Base-by-base conservation (phyloP, 2,888 invertebrate species). In the Pristionchus mayeri region DNA sequence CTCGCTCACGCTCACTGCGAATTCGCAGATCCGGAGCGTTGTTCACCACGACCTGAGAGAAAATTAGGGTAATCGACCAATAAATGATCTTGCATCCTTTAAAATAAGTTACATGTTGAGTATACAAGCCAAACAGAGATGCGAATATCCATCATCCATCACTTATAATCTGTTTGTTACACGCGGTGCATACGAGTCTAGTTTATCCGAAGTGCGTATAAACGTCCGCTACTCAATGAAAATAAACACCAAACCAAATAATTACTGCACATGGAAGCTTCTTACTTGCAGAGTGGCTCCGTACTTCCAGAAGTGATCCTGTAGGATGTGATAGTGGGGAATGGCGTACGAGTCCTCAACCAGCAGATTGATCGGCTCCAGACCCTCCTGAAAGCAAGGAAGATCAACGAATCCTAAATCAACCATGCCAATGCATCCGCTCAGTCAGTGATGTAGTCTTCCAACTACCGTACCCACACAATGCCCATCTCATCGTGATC, bases 231-330 rank as follows among this genome's bases (percentile, higher is more conserved):
- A 16, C 11, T 18, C 11, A 18, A 4, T 16, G 27, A 34, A 67
- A 67, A 9, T 11, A 16, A n/a, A 44, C 13, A 44, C 6, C 13
- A 6, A 44, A 44, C 11, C 16, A 4, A 67, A 34, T 67, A 9
- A 44, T 13, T 44, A 44, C 44, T 13, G 44, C 67, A 21, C 11
- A 6, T 30, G 30, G 34, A 21, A 40, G 16, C 44, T 11, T 1
- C 44, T 44, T 50, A 89, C 90, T 86, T 92, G 92, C 6, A 92
- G 87, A 40, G 90, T 86, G 3, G 91, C 89, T n/a, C 92, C 92
- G 80, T 92, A 92, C 67, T 91, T 90, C 92, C 92, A 92, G 85
- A 92, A 92, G 87, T 92, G 92, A 50, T 90, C 87, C 71, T 91
- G 89, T 50, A 91, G 85, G 6, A 88, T 82, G 24, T 87, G 87